Evolutionary conservation across 2,113 vertebrate species (phyloP), one percentile per base, ranked within the genome.

Genomic region (Argyrosomus japonicus): DNA sequence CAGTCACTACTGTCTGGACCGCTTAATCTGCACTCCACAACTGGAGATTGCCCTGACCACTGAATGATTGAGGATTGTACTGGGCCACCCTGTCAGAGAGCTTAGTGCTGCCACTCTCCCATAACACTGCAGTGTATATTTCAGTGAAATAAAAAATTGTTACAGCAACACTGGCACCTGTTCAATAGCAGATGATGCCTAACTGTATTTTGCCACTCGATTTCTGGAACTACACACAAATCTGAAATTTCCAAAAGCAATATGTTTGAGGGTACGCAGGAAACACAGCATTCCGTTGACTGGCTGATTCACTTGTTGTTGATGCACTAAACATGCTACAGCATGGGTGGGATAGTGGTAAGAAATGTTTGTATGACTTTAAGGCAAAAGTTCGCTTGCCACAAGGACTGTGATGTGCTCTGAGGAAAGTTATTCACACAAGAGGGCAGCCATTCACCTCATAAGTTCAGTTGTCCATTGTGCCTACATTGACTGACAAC

Each of bases 41-140:
- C 21, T 67, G 70, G 45, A 82, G 60, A 80, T 50, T 25, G 47
- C 51, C n/a, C 43, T 73, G 64, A 85, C 86, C 82, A 36, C 76
- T 70, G 68, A 60, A 77, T 84, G 72, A 78, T 32, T 77, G 69
- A 79, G 36, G 50, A 48, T 2, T 40, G 64, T 60, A 27, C 56
- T 54, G 43, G 32, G 19, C 62, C 50, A 71, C 23, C 45, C 75
- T 61, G 60, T 53, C 72, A 73, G 6, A 75, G 45, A 71, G 54
- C 50, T 81, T n/a, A 53, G 82, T 6, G 25, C 64, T 50, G 47
- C 51, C 70, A 72, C 29, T 75, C 77, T 76, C 60, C 73, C 62
- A 75, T 70, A 53, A 18, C 60, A 79, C 10, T 60, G 17, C 50
- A 40, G 36, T 15, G 18, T 23, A 40, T 14, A 27, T 53, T 61